Percentiles rank a stretch among this genome's conserved stretches.
Conservation (phyloP, 2,797 vertebrate species). For the Enoplosus armatus region DNA sequence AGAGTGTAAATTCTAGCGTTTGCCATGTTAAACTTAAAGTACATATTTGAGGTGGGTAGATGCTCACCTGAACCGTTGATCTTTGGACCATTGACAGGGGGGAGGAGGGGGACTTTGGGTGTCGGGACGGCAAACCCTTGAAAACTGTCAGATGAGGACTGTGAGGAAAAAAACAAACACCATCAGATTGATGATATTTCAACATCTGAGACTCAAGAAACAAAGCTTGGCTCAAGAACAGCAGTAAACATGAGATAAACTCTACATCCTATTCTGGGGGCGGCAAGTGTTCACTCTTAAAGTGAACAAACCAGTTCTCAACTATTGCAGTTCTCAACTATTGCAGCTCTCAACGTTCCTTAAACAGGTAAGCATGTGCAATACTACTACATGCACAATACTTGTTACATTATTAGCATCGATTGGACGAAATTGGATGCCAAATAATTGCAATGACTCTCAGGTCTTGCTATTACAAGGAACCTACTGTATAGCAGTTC, state of each 20-base stretch:
- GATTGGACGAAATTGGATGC: neutral
- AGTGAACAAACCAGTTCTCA: conserved; percentile 78
- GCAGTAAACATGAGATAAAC: conserved; percentile 17
- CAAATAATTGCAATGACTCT: neutral
- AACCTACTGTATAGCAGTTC: neutral
- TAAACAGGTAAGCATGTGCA: neutral
- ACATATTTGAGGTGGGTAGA: conserved; percentile 29
- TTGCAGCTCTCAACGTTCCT: conserved; percentile 2
- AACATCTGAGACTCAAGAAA: conserved; percentile 22
- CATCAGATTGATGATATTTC: conserved; percentile 33
- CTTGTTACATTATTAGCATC: conserved; percentile 1
- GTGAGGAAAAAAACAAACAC: conserved; percentile 44
- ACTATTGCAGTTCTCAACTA: conserved; percentile 62
- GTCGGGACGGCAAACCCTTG: conserved; percentile 85
- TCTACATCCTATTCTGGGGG: neutral
- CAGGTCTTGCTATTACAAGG: neutral
- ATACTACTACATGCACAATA: neutral
- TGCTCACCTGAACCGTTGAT: conserved; percentile 79
- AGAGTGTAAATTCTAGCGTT: conserved; percentile 25
- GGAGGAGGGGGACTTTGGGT: conserved; percentile 84
- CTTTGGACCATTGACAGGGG: conserved; percentile 65
- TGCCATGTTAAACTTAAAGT: conserved; percentile 31
- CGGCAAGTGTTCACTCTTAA: conserved; percentile 18
- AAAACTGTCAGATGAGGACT: conserved; percentile 77
- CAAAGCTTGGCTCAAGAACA: conserved; percentile 14